These are phyloP conservation scores for Corythaixoides concolor DNA, from an alignment of 2,113 vertebrate species.

Conservation along the genomic window DNA sequence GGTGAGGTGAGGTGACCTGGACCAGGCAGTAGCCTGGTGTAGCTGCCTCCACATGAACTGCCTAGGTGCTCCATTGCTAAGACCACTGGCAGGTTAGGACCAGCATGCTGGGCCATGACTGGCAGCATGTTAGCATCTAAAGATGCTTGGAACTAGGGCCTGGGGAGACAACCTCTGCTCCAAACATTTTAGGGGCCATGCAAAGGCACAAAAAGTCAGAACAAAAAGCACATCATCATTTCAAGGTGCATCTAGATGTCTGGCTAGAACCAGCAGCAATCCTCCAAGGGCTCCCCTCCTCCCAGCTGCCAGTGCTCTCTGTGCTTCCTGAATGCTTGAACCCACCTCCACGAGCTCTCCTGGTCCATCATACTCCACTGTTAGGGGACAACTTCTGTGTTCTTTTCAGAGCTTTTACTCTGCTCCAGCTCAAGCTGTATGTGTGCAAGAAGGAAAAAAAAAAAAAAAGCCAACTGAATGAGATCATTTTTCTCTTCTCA, in stretches of 20 bases:
- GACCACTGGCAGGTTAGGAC: not conserved
- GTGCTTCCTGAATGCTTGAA: not conserved
- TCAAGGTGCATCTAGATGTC: not conserved
- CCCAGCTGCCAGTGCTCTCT: not conserved
- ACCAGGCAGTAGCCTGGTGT: not conserved
- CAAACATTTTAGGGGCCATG: not conserved
- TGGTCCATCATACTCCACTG: not conserved
- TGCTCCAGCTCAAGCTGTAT: constrained; percentile 37
- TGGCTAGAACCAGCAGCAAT: not conserved
- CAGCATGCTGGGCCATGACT: not conserved
- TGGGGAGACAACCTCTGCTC: not conserved
- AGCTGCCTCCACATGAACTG: not conserved
- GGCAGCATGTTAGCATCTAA: not conserved
- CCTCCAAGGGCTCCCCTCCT: not conserved
- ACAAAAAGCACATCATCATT: not conserved
- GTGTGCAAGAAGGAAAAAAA: constrained; percentile 8
- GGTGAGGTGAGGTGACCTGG: not conserved
- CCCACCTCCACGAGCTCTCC: fast-evolving
- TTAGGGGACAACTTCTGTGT: not conserved
- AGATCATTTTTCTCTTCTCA: constrained; percentile 68
- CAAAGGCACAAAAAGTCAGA: not conserved
- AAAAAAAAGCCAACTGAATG: constrained; percentile 32
- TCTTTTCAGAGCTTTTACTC: constrained; percentile 14
- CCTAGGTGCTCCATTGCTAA: not conserved
- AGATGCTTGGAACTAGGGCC: not conserved